These are phyloP conservation scores for Pollimyrus isidori DNA, from an alignment of 2,113 vertebrate species.

Conservation along the genomic window DNA sequence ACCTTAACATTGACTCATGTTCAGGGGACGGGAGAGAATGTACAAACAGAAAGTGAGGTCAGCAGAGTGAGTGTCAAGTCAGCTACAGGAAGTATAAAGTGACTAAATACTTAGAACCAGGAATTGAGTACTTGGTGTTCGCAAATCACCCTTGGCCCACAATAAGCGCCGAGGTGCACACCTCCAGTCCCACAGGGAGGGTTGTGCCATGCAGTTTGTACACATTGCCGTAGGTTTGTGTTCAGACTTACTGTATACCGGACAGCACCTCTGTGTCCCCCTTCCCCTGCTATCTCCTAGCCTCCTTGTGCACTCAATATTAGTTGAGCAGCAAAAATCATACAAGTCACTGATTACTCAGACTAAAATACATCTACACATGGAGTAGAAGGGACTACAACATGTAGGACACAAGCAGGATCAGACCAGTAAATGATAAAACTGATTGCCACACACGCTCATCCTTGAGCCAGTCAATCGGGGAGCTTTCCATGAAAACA, in stretches of 20 bases:
- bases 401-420: background rate
- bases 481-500: background rate
- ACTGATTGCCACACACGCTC: background rate
- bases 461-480: background rate
- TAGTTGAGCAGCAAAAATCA: background rate
- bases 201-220: background rate
- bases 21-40: background rate
- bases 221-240: background rate
- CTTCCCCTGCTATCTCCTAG: background rate
- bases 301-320: background rate
- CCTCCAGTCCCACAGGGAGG: background rate
- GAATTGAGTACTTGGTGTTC: background rate
- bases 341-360: background rate
- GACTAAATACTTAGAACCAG: background rate
- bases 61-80: background rate
- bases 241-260: background rate
- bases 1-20: background rate
- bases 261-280: background rate
- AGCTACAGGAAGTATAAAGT: background rate
- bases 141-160: conserved; percentile 1
- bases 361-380: background rate
- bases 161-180: background rate
- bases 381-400: background rate
- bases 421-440: background rate
- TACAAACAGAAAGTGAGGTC: background rate